phyloP scores from a whole-genome alignment of 2,113 vertebrate genomes.

The Pica pica region DNA sequence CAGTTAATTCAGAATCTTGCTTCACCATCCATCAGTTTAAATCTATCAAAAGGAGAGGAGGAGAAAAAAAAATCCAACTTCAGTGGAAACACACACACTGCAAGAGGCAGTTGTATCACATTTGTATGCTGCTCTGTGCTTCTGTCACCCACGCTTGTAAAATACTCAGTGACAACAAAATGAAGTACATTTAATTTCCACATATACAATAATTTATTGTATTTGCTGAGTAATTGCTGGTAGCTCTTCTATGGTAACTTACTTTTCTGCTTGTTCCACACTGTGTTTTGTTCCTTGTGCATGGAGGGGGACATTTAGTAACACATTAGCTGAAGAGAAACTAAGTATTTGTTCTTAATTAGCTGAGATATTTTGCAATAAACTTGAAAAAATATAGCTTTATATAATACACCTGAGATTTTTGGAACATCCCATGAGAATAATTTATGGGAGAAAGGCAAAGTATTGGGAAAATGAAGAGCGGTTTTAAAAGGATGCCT shows the following conservation, averaged over 20 bases:
- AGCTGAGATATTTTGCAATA: not conserved
- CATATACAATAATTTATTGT: not conserved
- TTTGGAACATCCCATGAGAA: not conserved
- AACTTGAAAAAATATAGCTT: not conserved
- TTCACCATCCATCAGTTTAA: not conserved
- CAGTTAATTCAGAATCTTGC: not conserved
- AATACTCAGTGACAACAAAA: slow-evolving; percentile 19
- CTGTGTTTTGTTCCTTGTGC: not conserved
- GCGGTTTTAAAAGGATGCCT: not conserved
- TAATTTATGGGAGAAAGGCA: not conserved
- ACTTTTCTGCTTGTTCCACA: not conserved
- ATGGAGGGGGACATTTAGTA: not conserved
- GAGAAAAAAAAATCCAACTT: not conserved
- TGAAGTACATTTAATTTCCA: slow-evolving; percentile 16
- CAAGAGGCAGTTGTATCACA: not conserved
- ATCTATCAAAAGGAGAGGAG: slow-evolving; percentile 5
- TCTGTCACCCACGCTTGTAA: not conserved
- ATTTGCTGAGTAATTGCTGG: not conserved
- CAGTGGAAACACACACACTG: not conserved
- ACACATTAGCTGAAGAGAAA: not conserved
- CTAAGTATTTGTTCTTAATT: not conserved
- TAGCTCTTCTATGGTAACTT: not conserved
- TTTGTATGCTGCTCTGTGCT: slow-evolving; percentile 11
- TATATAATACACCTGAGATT: not conserved
- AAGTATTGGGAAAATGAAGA: not conserved